Base-by-base conservation (phyloP, 2,888 invertebrate species). In the Mimas tiliae region DNA sequence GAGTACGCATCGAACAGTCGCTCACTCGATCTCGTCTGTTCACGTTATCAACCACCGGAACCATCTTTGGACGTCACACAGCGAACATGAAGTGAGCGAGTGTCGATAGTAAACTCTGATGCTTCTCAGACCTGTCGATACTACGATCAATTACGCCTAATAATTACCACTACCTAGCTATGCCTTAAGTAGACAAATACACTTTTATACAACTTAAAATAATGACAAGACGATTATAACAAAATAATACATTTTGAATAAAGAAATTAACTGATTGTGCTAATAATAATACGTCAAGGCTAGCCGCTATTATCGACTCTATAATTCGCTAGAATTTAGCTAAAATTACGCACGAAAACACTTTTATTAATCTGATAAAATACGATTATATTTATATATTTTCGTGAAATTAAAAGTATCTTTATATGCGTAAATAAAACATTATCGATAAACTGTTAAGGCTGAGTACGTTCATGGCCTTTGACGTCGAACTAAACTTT, bases 191-290 rank as follows among this genome's bases (percentile, higher is more conserved):
- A 88, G 90, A 92, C 90, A 87, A 85, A 72, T 73, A 72, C 86
- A 90, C 86, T 90, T 92, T 92, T 93, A 90, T 91, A 93, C 91
- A 93, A 91, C 93, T 93, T 93, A 93, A 90, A 88, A 87, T 93
- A 93, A 91, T 93, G 93, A 93, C 93, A 91, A 93, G 93, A 93
- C 89, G 88, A 87, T 84, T 84, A 88, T 87, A 91, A 91, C 88
- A 80, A 88, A 90, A 89, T 86, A 84, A 87, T 86, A 82, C 58
- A 55, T 16, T 53, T 80, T 75, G 77, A 79, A 80, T 80, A 78
- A 79, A 82, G 79, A 83, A 84, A 82, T 80, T 77, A 85, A 84
- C 84, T 82, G 82, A 92, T 93, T 93, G 92, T 93, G 92, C 92
- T 92, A 93, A 87, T 85, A 85, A 86, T 88, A 90, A 63, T 58